phyloP scores from a whole-genome alignment of 2,797 vertebrate species.

The Varecia variegata region DNA sequence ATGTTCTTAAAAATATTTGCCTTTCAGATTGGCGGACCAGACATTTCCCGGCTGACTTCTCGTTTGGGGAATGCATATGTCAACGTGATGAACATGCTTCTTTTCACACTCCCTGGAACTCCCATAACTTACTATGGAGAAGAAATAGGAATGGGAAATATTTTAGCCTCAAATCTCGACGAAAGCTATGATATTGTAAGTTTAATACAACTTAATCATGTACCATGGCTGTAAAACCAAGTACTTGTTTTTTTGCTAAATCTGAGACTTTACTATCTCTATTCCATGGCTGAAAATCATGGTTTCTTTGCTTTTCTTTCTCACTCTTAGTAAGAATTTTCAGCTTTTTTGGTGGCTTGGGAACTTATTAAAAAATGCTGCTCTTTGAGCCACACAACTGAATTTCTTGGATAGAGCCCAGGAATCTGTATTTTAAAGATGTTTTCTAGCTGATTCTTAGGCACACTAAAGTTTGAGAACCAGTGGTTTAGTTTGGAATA shows the following conservation, averaged over 20 bases:
- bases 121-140: conserved; percentile 97
- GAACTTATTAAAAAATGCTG: not conserved
- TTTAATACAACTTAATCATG: not conserved
- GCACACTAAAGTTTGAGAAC: not conserved
- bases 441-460: not conserved
- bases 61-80: conserved; percentile 87
- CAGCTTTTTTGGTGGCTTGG: not conserved
- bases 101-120: conserved; percentile 96
- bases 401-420: not conserved
- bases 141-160: conserved; percentile 94
- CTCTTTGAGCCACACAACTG: not conserved
- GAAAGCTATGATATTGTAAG: conserved; percentile 72
- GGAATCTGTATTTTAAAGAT: not conserved
- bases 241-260: not conserved
- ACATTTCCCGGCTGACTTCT: conserved; percentile 89
- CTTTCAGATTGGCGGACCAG: conserved; percentile 92
- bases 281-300: not conserved
- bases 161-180: not conserved
- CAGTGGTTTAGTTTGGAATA: not conserved
- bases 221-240: not conserved
- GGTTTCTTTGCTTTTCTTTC: not conserved
- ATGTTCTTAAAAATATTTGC: conserved; percentile 3
- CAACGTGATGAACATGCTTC: conserved; percentile 93
- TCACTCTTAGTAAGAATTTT: not conserved
- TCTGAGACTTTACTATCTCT: not conserved